Percentiles rank a stretch among this genome's conserved stretches.
Evolutionary conservation across 2,113 vertebrate species (phyloP).

Genomic region (Jaculus jaculus): DNA sequence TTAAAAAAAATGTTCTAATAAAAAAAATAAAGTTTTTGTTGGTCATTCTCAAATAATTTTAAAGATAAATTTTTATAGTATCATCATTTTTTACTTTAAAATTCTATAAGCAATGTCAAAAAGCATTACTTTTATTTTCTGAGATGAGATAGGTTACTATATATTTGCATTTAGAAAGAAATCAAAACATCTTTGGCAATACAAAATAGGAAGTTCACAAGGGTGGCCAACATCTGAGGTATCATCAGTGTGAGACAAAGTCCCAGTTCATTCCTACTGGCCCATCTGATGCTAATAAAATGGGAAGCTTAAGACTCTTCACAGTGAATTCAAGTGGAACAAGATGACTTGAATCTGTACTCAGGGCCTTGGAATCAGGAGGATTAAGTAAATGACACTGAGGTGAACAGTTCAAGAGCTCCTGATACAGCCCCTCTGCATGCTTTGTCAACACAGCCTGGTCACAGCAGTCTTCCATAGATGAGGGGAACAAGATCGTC

Average conservation of each 20-base stretch:
- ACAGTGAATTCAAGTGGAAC: slow-evolving; percentile 30
- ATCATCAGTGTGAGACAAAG: slow-evolving; percentile 40
- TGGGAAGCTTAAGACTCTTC: slow-evolving; percentile 66
- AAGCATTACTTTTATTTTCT: slow-evolving; percentile 30
- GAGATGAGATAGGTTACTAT: neutral
- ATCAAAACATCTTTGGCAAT: slow-evolving; percentile 10
- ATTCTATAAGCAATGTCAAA: slow-evolving; percentile 41
- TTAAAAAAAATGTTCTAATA: too few relatives aligned
- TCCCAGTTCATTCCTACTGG: neutral
- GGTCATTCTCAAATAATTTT: too few relatives aligned
- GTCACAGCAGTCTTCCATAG: slow-evolving; percentile 11
- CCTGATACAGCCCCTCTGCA: neutral
- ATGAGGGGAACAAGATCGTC: slow-evolving; percentile 6
- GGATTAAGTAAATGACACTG: neutral
- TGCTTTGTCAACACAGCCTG: slow-evolving; percentile 23
- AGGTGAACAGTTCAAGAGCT: neutral
- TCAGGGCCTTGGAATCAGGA: slow-evolving; percentile 19
- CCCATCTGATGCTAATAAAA: slow-evolving; percentile 49
- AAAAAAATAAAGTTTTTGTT: too few relatives aligned
- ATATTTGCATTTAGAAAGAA: slow-evolving; percentile 65
- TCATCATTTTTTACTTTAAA: slow-evolving; percentile 38
- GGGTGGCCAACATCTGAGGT: slow-evolving; percentile 72
- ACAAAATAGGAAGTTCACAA: slow-evolving; percentile 62
- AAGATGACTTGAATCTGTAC: neutral
- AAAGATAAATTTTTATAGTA: neutral